These are phyloP conservation scores for Carettochelys insculpta DNA, from an alignment of 2,113 vertebrate species.

Conservation along the genomic window DNA sequence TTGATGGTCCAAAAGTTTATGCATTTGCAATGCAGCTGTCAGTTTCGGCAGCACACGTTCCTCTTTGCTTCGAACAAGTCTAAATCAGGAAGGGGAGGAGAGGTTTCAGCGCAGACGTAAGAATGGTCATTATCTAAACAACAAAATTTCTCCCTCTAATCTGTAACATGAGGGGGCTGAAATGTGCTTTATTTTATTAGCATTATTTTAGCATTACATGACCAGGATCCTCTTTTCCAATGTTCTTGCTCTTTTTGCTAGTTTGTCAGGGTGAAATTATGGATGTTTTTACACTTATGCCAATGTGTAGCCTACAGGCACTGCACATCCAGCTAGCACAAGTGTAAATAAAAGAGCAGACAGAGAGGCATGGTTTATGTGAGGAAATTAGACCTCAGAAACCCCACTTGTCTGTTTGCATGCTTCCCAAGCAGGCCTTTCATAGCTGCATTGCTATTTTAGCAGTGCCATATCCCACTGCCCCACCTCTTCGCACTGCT, in stretches of 20 bases:
- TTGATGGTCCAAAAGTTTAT: neutral
- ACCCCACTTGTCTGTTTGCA: neutral
- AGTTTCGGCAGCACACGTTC: neutral
- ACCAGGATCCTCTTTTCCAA: fast-evolving
- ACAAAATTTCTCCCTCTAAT: neutral
- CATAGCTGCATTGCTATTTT: neutral
- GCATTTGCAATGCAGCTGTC: neutral
- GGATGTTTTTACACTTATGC: neutral
- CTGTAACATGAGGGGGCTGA: neutral
- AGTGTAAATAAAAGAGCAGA: neutral
- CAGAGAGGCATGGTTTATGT: neutral
- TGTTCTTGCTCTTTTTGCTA: neutral
- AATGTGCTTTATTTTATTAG: neutral
- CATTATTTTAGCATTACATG: neutral
- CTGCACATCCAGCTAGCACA: neutral
- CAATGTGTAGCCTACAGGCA: neutral
- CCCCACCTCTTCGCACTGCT: neutral
- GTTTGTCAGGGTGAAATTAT: neutral
- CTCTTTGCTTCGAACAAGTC: neutral
- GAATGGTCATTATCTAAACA: neutral
- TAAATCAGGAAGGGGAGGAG: neutral
- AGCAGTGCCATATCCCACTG: neutral
- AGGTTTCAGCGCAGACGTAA: neutral
- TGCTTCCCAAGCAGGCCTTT: neutral
- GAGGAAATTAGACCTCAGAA: neutral